A percentile compares a stretch with the other conserved stretches of the same genome.
phyloP scores from a whole-genome alignment of 53 echinoderm and acorn worm genomes.

The Crossaster papposus region DNA sequence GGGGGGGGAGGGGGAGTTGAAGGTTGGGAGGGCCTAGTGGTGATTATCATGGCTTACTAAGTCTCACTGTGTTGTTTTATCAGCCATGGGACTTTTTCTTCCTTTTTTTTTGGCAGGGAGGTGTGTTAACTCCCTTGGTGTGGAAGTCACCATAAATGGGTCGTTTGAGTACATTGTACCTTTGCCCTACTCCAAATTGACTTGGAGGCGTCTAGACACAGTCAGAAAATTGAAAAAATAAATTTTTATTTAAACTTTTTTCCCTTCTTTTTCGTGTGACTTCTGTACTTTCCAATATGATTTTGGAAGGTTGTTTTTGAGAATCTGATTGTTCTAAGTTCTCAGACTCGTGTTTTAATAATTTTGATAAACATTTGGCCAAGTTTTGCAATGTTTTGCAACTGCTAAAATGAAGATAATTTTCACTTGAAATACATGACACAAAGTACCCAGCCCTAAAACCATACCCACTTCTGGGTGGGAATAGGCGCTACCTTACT shows the following conservation, averaged over 20 bases:
- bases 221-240: neutral
- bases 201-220: constrained; percentile 5
- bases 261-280: neutral
- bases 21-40: constrained; percentile 15
- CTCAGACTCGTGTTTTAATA: too few relatives aligned
- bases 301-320: too few relatives aligned
- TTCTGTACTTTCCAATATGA: neutral
- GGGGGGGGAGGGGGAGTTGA: neutral
- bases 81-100: constrained; percentile 10
- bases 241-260: neutral
- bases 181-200: constrained; percentile 12
- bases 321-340: too few relatives aligned
- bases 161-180: constrained; percentile 61
- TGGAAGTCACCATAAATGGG: constrained; percentile 59
- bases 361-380: too few relatives aligned
- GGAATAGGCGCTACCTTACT: too few relatives aligned
- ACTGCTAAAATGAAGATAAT: too few relatives aligned
- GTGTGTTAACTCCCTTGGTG: neutral
- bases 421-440: too few relatives aligned
- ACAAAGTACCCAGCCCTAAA: too few relatives aligned
- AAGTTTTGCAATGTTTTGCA: too few relatives aligned
- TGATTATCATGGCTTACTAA: constrained; percentile 31
- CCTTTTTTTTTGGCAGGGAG: neutral
- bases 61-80: constrained; percentile 18
- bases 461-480: too few relatives aligned